phyloP scores from a whole-genome alignment of 92 coral and sea anemone species.

The Epizoanthus fatuus region DNA sequence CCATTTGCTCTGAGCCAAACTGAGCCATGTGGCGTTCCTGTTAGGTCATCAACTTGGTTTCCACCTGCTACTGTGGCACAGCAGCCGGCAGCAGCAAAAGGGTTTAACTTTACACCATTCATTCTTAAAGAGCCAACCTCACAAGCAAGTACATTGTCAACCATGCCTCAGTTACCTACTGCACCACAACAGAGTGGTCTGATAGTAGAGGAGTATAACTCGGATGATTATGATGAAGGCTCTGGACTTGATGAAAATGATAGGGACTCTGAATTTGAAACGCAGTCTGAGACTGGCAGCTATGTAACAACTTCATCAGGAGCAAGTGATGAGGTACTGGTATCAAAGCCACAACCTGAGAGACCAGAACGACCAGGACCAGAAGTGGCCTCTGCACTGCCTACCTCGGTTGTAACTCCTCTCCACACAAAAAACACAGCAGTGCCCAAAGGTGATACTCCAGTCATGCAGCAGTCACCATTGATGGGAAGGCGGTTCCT shows the following conservation, averaged over 20 bases:
- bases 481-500: slow-evolving; percentile 71
- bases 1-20: slow-evolving; percentile 18
- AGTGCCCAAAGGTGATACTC: not conserved
- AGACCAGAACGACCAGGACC: slow-evolving; percentile 48
- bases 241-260: not conserved
- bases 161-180: slow-evolving; percentile 14
- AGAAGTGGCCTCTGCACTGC: not conserved
- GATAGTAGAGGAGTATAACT: slow-evolving; percentile 31
- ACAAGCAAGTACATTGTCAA: not conserved
- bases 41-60: not conserved
- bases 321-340: not conserved
- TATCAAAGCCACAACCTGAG: slow-evolving; percentile 15
- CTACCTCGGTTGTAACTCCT: slow-evolving; percentile 10
- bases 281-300: slow-evolving; percentile 63
- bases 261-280: slow-evolving; percentile 48
- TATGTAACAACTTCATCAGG: slow-evolving; percentile 13
- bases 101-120: slow-evolving; percentile 66
- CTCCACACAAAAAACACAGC: slow-evolving; percentile 2
- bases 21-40: not conserved
- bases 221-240: slow-evolving; percentile 20
- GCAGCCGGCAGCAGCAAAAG: slow-evolving; percentile 40
- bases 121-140: slow-evolving; percentile 46
- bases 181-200: slow-evolving; percentile 11
- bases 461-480: slow-evolving; percentile 33
- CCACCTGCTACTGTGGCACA: slow-evolving; percentile 22